Evolutionary conservation across 2,888 invertebrate species (phyloP), one percentile per base, ranked within the genome.

Genomic region (Sinhomidia bicolor): DNA sequence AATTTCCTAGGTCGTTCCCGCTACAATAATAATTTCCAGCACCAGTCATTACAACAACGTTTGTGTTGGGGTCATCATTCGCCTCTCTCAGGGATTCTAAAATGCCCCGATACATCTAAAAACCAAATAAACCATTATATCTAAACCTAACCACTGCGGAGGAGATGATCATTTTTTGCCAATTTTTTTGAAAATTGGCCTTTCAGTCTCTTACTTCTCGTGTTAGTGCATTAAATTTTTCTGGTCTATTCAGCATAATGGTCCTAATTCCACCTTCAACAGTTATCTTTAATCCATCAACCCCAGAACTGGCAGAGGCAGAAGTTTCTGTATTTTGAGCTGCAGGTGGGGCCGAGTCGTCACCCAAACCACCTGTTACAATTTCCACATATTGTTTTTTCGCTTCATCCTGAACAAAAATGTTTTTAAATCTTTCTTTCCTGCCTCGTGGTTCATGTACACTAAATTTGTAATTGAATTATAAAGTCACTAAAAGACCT

Each of bases 21-120:
- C 97, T 97, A 92, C 96, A 96, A 93, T 96, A 98, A 74, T 95
- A 98, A 90, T 96, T 95, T 10, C 97, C 98, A 65, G 95, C 94
- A 0, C 97, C 97, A 10, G 98, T 98, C 26, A 98, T 93, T 0
- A 97, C 96, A 51, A 97, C 95, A 26, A 97, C 94, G 14, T 95
- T 94, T 23, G 97, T 95, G 17, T 94, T 93, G 29, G 96, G 95
- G 94, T 98, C 96, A 10, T 93, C 93, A 32, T 95, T 96, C 36
- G 97, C 96, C 89, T 96, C 95, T 51, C 95, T 95, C 36, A 99
- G 93, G 23, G 96, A 95, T 20, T 94, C 94, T 0, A 94, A 94
- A 17, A 98, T 93, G 90, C 95, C 95, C 79, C 93, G 91, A 93
- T 97, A 98, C 95, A 96, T 96, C 93, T 95, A 91, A 6, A 91